phyloP scores from a whole-genome alignment of 2,888 invertebrate genomes.

The Panzeria rudis region DNA sequence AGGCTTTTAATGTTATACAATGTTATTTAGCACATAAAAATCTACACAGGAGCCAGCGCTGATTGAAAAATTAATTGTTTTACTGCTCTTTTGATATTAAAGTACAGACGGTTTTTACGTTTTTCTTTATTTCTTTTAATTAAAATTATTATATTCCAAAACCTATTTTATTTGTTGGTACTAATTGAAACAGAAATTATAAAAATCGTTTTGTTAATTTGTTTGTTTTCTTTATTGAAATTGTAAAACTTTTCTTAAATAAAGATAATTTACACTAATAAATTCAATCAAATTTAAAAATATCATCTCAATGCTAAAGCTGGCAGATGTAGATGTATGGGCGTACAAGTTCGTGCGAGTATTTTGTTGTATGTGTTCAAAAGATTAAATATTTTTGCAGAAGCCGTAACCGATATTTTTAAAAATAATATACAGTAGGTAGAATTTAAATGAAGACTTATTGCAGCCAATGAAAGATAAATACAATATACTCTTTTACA shows the following conservation, averaged over 20 bases:
- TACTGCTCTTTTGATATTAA: background rate
- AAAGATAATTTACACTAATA: background rate
- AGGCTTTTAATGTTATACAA: constrained; percentile 29
- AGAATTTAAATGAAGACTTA: no score
- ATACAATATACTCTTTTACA: background rate
- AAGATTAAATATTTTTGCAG: background rate
- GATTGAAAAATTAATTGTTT: background rate
- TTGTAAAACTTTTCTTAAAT: background rate
- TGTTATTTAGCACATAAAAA: background rate
- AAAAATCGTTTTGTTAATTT: background rate
- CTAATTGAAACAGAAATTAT: background rate
- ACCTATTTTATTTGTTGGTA: background rate
- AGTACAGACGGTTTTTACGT: background rate
- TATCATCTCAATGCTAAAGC: no score
- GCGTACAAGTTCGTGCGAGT: background rate
- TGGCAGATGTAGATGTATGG: background rate
- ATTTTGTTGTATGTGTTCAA: background rate
- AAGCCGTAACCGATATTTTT: background rate
- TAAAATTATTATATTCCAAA: background rate
- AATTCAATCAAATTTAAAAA: background rate
- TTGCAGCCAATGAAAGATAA: background rate
- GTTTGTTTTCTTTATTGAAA: background rate
- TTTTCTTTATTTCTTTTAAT: background rate
- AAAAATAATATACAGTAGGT: background rate
- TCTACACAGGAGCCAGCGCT: background rate